Evolutionary conservation across 2,888 invertebrate species (phyloP).

Genomic region (Sesia apiformis): DNA sequence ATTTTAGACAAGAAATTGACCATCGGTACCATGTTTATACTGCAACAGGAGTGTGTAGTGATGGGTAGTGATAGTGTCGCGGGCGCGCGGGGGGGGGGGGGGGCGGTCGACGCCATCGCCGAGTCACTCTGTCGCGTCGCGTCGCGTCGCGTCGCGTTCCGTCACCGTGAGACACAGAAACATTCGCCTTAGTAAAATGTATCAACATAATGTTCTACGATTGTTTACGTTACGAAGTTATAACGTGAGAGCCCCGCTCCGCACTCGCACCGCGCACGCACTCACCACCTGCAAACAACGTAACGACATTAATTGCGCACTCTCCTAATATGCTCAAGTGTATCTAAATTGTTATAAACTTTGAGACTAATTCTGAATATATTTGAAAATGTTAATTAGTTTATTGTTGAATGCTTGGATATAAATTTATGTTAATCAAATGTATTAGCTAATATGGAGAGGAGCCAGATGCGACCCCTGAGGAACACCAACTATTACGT

Average conservation of each 20-base stretch:
- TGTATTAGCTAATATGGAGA: too few relatives aligned
- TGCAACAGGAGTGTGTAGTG: constrained; percentile 6
- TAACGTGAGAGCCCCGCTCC: constrained; percentile 24
- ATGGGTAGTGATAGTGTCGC: neutral
- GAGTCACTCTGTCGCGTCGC: constrained; percentile 30
- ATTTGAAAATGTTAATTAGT: too few relatives aligned
- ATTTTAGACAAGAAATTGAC: too few relatives aligned
- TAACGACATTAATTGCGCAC: neutral
- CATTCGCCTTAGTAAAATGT: constrained; percentile 62
- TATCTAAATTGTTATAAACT: too few relatives aligned
- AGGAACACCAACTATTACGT: too few relatives aligned
- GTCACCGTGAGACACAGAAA: constrained; percentile 56
- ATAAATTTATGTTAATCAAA: too few relatives aligned
- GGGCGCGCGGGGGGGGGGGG: constrained; percentile 40
- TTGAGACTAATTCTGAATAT: too few relatives aligned
- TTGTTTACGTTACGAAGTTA: constrained; percentile 35
- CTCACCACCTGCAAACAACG: constrained; percentile 40
- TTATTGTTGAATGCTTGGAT: too few relatives aligned
- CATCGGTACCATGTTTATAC: constrained; percentile 11
- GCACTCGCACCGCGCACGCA: constrained; percentile 13
- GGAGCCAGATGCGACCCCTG: too few relatives aligned
- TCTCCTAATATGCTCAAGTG: too few relatives aligned
- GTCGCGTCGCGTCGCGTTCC: constrained; percentile 16
- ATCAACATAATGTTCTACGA: constrained; percentile 70
- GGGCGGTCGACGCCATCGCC: constrained; percentile 18